Evolutionary conservation across 2,888 invertebrate genomes (phyloP), one percentile per base, ranked within the genome.

Genomic region (Amphimallon solstitiale): DNA sequence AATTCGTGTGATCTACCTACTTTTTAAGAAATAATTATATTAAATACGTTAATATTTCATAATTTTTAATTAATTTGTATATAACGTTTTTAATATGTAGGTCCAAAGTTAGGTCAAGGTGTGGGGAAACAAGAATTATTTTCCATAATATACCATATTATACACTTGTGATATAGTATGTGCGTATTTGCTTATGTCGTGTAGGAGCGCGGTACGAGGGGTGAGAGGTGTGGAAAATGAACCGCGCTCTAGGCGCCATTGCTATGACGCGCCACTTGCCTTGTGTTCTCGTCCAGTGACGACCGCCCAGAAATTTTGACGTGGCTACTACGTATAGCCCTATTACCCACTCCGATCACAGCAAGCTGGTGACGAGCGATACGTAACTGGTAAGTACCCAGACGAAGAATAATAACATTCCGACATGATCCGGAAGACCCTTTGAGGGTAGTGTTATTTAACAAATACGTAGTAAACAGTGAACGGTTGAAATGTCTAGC

Each of bases 281-380:
- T 88, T 88, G 87, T 86, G 88, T 86, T 86, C 87, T 89, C 88
- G 86, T 87, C 88, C 89, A 89, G 90, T 91, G 91, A 91, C 91
- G 91, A 91, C 85, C 89, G 89, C 88, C 89, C 89, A 89, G 89
- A 89, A 89, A 89, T 90, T 91, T 92, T 92, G 92, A 92, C 92
- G 92, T 92, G 91, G 91, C 91, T 91, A 89, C 91, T 93, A 93
- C 93, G 93, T 93, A 93, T 91, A 88, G 89, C 89, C 89, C 90
- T 89, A 89, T 92, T 92, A 90, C 92, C 93, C 93, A 93, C 91
- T 93, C 92, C 91, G 91, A 91, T 91, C 90, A 91, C 92, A 90
- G 92, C 91, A 92, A 92, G 88, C 90, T 90, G 90, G 92, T 93
- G 93, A 93, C 93, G 93, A 93, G 91, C 91, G 92, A 92, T 92